Evolutionary conservation across 2,113 vertebrate genomes (phyloP).

Genomic region (Nestor notabilis): DNA sequence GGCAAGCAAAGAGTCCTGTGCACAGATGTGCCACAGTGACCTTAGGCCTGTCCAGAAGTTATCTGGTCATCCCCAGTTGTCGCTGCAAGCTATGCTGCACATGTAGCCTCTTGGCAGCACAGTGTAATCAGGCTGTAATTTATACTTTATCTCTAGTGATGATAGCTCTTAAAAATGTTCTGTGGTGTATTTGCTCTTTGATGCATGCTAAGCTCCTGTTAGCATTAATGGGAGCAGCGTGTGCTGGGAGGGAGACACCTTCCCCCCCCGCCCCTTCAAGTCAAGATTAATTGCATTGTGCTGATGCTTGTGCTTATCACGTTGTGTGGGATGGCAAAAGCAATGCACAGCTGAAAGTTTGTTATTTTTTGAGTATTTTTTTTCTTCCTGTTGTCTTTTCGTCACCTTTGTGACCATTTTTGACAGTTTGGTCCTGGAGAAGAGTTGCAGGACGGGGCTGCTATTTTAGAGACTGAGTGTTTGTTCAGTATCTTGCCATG

Average conservation of each 20-base stretch:
- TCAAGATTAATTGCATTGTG: not conserved
- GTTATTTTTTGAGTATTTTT: not conserved
- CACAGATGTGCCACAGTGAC: not conserved
- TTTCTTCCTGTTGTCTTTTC: not conserved
- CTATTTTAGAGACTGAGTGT: not conserved
- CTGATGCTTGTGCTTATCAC: not conserved
- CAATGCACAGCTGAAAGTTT: not conserved
- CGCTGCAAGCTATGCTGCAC: not conserved
- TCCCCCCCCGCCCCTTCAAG: not conserved
- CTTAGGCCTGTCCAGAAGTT: conserved; percentile 11
- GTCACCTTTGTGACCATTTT: not conserved
- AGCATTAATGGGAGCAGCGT: conserved; percentile 47
- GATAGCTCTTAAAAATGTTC: conserved; percentile 61
- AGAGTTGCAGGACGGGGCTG: not conserved
- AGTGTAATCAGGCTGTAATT: conserved; percentile 46
- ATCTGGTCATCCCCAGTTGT: conserved; percentile 28
- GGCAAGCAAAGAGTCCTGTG: not conserved
- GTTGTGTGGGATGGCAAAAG: not conserved
- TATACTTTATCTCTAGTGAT: conserved; percentile 51
- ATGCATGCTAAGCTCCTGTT: conserved; percentile 50
- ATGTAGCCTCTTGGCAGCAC: not conserved
- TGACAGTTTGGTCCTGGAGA: not conserved
- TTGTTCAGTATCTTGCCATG: not conserved
- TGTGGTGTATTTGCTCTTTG: conserved; percentile 50
- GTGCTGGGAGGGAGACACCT: not conserved